Conservation (phyloP, 2,113 vertebrate species). For the Eubucco bourcierii region DNA sequence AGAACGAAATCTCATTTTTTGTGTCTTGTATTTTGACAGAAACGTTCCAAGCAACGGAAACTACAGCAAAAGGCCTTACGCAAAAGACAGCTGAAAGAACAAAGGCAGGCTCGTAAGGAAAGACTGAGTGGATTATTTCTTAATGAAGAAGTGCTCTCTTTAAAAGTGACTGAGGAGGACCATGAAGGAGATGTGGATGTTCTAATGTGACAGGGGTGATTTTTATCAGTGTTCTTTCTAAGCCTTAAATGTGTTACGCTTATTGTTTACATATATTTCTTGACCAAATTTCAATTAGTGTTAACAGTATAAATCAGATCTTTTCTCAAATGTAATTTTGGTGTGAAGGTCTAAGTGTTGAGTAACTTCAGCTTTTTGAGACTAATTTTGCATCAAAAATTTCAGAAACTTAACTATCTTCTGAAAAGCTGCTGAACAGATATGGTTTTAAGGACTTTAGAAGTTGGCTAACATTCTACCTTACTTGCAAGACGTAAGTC, state of each 20-base stretch:
- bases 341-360: slow-evolving; percentile 16
- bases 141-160: slow-evolving; percentile 95
- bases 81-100: slow-evolving; percentile 97
- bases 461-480: background rate
- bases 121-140: slow-evolving; percentile 96
- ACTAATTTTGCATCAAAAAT: slow-evolving; percentile 6
- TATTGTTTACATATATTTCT: slow-evolving; percentile 77
- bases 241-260: slow-evolving; percentile 72
- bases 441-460: background rate
- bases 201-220: slow-evolving; percentile 92
- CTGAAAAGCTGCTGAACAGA: slow-evolving; percentile 21
- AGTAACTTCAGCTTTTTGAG: slow-evolving; percentile 41
- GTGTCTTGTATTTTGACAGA: slow-evolving; percentile 75
- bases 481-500: background rate
- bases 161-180: slow-evolving; percentile 93
- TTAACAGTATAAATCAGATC: slow-evolving; percentile 23
- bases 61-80: slow-evolving; percentile 97
- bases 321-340: slow-evolving; percentile 21
- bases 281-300: slow-evolving; percentile 75
- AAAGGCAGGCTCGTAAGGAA: slow-evolving; percentile 96
- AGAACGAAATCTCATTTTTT: background rate
- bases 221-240: slow-evolving; percentile 86
- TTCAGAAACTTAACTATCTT: background rate
- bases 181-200: slow-evolving; percentile 91
- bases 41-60: slow-evolving; percentile 96